Conservation (phyloP, 1,140 invertebrate species). For the Acromyrmex echinatior region DNA sequence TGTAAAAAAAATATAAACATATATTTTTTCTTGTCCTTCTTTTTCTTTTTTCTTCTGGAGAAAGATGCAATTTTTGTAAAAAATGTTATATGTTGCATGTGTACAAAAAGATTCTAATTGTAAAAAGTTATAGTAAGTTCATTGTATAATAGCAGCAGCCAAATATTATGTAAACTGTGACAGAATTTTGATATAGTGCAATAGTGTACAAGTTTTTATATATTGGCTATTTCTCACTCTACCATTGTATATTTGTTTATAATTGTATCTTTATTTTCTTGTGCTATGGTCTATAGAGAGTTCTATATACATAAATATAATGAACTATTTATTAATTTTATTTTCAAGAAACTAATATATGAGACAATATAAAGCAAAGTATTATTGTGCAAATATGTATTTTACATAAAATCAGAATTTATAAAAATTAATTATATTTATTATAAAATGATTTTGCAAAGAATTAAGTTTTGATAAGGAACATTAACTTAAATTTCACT, state of each 20-base stretch:
- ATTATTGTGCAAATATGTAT: constrained; percentile 8
- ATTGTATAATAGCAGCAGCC: constrained; percentile 7
- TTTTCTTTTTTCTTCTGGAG: not conserved
- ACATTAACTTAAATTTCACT: constrained; percentile 7
- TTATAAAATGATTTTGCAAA: not conserved
- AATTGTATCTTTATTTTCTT: not conserved
- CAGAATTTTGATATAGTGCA: not conserved
- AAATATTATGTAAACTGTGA: constrained; percentile 27
- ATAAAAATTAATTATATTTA: not conserved
- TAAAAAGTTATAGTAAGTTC: not conserved
- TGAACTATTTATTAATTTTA: not conserved
- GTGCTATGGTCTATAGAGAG: not conserved
- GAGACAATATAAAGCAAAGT: not conserved
- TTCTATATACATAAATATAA: not conserved
- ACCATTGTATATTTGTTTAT: constrained; percentile 25
- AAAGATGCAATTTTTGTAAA: not conserved
- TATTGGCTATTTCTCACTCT: not conserved
- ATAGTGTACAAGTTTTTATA: constrained; percentile 25
- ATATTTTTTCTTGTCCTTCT: not conserved
- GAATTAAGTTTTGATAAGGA: not conserved
- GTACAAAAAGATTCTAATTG: constrained; percentile 17
- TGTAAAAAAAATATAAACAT: not conserved
- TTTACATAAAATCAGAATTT: constrained; percentile 23
- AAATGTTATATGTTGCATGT: constrained; percentile 6
- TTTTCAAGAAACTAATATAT: not conserved